Conservation (phyloP, 2,888 invertebrate species). For the Erebia ligea region DNA sequence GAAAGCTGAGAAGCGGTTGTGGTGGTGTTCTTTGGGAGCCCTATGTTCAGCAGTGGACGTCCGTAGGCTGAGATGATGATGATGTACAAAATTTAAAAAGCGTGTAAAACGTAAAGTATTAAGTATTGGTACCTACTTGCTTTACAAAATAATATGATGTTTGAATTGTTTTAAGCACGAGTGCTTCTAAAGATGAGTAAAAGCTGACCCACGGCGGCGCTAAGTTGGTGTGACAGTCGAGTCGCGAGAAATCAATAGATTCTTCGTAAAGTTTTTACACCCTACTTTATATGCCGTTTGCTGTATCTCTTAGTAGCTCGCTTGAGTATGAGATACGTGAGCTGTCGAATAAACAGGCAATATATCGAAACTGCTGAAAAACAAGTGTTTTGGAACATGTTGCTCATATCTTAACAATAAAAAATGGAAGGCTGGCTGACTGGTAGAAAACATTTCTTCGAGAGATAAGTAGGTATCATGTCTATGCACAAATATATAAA, state of each 20-base stretch:
- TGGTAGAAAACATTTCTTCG: not conserved
- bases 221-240: not conserved
- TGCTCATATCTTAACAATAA: not conserved
- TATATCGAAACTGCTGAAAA: constrained; percentile 5
- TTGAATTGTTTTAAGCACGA: too few species aligned
- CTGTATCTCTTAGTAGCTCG: constrained; percentile 15
- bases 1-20: too few species aligned
- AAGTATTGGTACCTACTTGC: too few species aligned
- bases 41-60: too few species aligned
- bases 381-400: not conserved
- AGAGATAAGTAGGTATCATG: not conserved
- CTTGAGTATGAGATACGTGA: constrained; percentile 20
- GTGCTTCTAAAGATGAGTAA: not conserved
- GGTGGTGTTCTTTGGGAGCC: too few species aligned
- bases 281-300: constrained; percentile 20
- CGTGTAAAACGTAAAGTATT: too few species aligned
- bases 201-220: not conserved
- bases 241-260: constrained; percentile 17
- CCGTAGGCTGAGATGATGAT: too few species aligned
- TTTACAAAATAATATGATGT: too few species aligned
- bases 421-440: too few species aligned
- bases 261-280: constrained; percentile 21
- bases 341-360: constrained; percentile 12
- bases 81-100: too few species aligned
- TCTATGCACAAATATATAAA: not conserved